Conservation (phyloP, 2,888 invertebrate species). For the Drosophila neutralis region DNA sequence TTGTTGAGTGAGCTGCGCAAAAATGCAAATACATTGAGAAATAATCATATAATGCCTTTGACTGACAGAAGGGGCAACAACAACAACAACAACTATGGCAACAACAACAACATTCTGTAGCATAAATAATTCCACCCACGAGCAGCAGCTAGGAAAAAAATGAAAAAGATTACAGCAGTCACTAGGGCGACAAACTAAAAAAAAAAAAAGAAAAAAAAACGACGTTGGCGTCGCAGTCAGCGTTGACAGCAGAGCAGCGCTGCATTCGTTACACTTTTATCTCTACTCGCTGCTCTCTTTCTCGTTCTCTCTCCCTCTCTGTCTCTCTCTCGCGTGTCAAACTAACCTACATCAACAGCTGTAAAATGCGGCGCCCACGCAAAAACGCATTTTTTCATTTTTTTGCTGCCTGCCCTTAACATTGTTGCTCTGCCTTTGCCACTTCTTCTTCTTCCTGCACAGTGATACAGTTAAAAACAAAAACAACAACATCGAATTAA, state of each 20-base stretch:
- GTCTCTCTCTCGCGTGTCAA: conserved; percentile 38
- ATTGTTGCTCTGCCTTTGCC: conserved; percentile 26
- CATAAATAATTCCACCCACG: conserved; percentile 82
- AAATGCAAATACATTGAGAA: conserved; percentile 75
- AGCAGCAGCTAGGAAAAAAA: conserved; percentile 59
- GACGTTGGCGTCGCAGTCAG: conserved; percentile 6
- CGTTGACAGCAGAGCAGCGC: conserved; percentile 17
- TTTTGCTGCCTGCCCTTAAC: conserved; percentile 32
- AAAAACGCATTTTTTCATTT: conserved; percentile 26
- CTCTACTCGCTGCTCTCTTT: conserved; percentile 7
- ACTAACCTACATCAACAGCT: conserved; percentile 84
- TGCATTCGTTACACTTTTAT: conserved; percentile 13
- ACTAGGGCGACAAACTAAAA: conserved; percentile 73
- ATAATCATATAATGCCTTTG: conserved; percentile 71
- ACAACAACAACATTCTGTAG: conserved; percentile 62
- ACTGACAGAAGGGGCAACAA: conserved; percentile 32
- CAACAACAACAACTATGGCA: conserved; percentile 31
- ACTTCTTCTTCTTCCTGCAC: conserved; percentile 5
- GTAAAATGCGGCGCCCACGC: conserved; percentile 62
- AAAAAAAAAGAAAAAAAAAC: conserved; percentile 16
- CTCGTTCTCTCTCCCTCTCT: background rate
- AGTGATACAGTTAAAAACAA: conserved; percentile 25
- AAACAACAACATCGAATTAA: conserved; percentile 10
- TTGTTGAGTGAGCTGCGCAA: conserved; percentile 19
- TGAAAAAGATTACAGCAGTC: conserved; percentile 80